Evolutionary conservation across 2,797 vertebrate genomes (phyloP).

Genomic region (Chaunax sp.): DNA sequence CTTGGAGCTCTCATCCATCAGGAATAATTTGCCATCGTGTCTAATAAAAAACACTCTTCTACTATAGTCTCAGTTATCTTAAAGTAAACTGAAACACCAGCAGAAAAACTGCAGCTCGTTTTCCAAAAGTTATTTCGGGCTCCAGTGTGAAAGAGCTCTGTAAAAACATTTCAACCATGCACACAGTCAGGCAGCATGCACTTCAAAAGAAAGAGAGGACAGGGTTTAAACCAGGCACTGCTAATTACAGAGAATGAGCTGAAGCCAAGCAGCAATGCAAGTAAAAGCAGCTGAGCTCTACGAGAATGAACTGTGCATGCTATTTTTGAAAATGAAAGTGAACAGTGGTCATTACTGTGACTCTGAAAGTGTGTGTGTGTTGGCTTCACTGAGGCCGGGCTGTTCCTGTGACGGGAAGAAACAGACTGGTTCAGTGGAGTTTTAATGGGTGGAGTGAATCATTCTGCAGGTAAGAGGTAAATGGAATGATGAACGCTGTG

Average conservation of each 20-base stretch:
- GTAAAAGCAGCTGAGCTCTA: constrained; percentile 28
- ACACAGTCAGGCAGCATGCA: not conserved
- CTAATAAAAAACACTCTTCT: not conserved
- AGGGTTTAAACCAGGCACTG: constrained; percentile 4
- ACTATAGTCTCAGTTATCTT: not conserved
- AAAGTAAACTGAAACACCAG: not conserved
- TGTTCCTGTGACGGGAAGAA: not conserved
- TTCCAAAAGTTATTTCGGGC: not conserved
- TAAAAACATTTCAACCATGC: not conserved
- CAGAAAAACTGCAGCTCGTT: not conserved
- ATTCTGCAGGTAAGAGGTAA: too few species aligned
- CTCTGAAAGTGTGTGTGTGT: not conserved
- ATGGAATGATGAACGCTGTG: too few species aligned
- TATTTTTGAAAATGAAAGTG: constrained; percentile 45
- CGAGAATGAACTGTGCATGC: not conserved
- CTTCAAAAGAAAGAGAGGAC: not conserved
- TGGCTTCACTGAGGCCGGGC: not conserved
- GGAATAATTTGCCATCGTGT: too few species aligned
- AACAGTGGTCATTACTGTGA: not conserved
- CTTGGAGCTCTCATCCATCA: too few species aligned
- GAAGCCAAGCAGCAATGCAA: constrained; percentile 17
- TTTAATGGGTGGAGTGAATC: too few species aligned
- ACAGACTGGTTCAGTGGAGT: too few species aligned
- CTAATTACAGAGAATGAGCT: constrained; percentile 29
- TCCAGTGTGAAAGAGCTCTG: not conserved